Base-by-base conservation (phyloP, 1,140 invertebrate genomes). In the Trichonephila clavipes region DNA sequence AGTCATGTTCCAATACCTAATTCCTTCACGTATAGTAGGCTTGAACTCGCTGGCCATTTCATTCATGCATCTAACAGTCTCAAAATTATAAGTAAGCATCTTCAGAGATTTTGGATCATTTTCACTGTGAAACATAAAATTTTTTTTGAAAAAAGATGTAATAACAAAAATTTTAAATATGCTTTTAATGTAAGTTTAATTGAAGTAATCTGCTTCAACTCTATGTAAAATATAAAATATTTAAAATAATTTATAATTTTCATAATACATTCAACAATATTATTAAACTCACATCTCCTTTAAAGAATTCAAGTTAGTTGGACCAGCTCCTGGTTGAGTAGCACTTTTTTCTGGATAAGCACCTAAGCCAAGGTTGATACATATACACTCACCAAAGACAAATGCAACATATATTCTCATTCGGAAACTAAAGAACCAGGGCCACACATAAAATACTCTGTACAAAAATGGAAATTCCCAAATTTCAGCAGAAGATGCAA, bases 1-100 rank as follows among this genome's bases (percentile, higher is more conserved):
- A 44, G 92, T 93, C 92, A 93, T 93, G 19, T 93, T 93, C 92
- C 92, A 93, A 21, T 93, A 88, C 44, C 92, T 93, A 24, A 93
- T 93, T 19, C 92, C 92, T 82, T 93, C 92, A 19, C 92, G 59
- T 4, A 93, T 93, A 51, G 92, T 88, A 59, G 92, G 92, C 21
- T 86, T 61, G 58, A 93, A 93, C 40, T 93, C 92, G 62, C 92
- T 93, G 21, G 92, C 85, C 64, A 93, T 62, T 62, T 93, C 92
- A 88, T 93, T 66, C 92, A 93, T 93, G 44, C 92, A 81, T 66
- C 92, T 77, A 82, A 93, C 82, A n/a, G 85, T 72, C 77, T 93
- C 92, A 81, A 93, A 93, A 44, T 88, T 88, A n/a, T 93, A 93
- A n/a, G 92, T 44, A n/a, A 87, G 16, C 12, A 21, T 24, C 44